Evolutionary conservation across 2,888 invertebrate genomes (phyloP).

Genomic region (Metalampra italica): DNA sequence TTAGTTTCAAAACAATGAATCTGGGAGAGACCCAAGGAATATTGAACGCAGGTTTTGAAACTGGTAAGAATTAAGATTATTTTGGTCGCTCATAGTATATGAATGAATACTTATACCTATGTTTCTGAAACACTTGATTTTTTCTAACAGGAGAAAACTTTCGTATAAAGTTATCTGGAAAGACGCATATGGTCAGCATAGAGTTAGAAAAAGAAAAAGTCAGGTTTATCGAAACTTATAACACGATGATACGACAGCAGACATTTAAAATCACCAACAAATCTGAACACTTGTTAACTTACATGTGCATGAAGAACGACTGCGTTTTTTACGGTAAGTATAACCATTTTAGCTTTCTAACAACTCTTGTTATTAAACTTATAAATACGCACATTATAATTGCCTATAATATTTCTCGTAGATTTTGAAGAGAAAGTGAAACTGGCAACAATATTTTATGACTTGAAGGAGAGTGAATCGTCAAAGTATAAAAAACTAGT

Average conservation of each 20-base stretch:
- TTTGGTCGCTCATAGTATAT: too few relatives aligned
- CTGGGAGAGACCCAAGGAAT: constrained; percentile 56
- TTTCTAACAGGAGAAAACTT: constrained; percentile 66
- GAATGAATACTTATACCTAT: too few relatives aligned
- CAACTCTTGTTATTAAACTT: not conserved
- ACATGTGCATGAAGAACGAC: constrained; percentile 77
- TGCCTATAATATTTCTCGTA: constrained; percentile 15
- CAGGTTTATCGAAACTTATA: constrained; percentile 77
- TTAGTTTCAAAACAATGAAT: constrained; percentile 71
- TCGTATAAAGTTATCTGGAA: constrained; percentile 55
- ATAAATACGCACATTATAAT: not conserved
- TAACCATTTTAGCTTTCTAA: not conserved
- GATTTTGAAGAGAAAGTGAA: constrained; percentile 69
- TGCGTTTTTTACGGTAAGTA: constrained; percentile 37
- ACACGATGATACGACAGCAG: constrained; percentile 74
- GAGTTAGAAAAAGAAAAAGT: constrained; percentile 69
- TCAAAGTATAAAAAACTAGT: constrained; percentile 52
- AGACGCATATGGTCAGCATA: constrained; percentile 66
- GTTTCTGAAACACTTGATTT: not conserved
- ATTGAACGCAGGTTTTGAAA: constrained; percentile 51
- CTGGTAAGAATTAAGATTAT: constrained; percentile 50
- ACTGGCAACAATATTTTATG: constrained; percentile 52
- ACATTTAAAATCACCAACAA: constrained; percentile 74
- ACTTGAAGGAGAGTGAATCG: constrained; percentile 54
- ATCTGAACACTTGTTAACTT: constrained; percentile 72